Conservation (phyloP, 1,140 invertebrate species). For the Leptoteleia sp. region DNA sequence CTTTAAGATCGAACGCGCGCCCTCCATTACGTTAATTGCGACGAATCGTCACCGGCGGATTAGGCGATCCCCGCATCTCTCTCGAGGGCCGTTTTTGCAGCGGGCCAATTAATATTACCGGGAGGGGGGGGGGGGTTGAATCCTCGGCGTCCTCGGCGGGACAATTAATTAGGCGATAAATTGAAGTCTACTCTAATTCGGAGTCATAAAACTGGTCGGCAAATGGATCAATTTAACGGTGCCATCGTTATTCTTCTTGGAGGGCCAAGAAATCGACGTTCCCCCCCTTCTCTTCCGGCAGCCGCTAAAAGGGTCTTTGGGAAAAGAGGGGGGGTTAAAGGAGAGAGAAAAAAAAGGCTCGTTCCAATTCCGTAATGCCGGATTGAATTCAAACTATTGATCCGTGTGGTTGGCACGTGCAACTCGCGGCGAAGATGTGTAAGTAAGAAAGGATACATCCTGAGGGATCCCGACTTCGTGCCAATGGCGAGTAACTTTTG, state of each 20-base stretch:
- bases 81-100: constrained; percentile 8
- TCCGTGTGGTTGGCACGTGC: too few species aligned
- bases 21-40: constrained; percentile 14
- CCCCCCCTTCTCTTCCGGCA: not conserved
- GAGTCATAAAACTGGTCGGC: too few species aligned
- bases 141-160: not conserved
- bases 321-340: too few species aligned
- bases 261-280: not conserved
- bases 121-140: not conserved
- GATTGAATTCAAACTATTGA: constrained; percentile 59
- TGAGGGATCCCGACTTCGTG: constrained; percentile 95
- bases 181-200: too few species aligned
- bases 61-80: constrained; percentile 6
- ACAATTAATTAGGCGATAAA: not conserved
- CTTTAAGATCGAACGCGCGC: constrained; percentile 15
- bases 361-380: constrained; percentile 55
- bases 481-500: constrained; percentile 98
- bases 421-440: too few species aligned
- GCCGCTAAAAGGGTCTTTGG: constrained; percentile 26
- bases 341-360: constrained; percentile 45
- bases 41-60: constrained; percentile 4
- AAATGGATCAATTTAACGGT: too few species aligned
- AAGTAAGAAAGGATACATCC: constrained; percentile 93
- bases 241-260: not conserved
- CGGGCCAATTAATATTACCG: not conserved